These are phyloP conservation scores for Castor canadensis DNA, from an alignment of 2,113 vertebrate genomes.

Conservation along the genomic window DNA sequence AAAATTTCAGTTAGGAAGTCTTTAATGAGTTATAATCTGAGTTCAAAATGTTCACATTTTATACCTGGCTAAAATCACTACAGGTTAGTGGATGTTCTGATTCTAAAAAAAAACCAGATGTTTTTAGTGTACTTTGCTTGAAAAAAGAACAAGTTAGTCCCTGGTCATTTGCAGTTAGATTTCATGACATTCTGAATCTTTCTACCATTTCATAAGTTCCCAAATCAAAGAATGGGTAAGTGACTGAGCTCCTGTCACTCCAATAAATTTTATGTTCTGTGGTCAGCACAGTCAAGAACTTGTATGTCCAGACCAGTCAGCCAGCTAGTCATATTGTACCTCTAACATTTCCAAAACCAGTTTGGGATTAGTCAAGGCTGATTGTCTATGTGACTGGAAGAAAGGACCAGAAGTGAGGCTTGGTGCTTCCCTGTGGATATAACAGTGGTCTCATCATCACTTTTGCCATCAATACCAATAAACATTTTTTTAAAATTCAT, in stretches of 20 bases:
- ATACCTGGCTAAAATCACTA: slow-evolving; percentile 58
- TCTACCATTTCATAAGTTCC: not conserved
- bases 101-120: slow-evolving; percentile 51
- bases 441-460: not conserved
- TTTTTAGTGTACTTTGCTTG: slow-evolving; percentile 34
- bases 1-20: slow-evolving; percentile 50
- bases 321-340: not conserved
- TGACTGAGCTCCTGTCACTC: not conserved
- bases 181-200: slow-evolving; percentile 47
- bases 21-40: slow-evolving; percentile 53
- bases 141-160: slow-evolving; percentile 56
- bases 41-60: slow-evolving; percentile 68
- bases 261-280: not conserved
- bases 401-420: slow-evolving; percentile 5
- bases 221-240: not conserved
- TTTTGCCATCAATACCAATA: not conserved
- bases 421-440: not conserved
- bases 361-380: not conserved
- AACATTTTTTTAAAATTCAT: not conserved
- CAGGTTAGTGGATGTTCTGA: slow-evolving; percentile 41
- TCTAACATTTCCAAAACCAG: slow-evolving; percentile 6
- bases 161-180: slow-evolving; percentile 49
- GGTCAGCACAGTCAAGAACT: not conserved
- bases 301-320: not conserved
- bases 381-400: not conserved